Conservation (phyloP, 2,113 vertebrate species). For the Crotalus horridus region DNA sequence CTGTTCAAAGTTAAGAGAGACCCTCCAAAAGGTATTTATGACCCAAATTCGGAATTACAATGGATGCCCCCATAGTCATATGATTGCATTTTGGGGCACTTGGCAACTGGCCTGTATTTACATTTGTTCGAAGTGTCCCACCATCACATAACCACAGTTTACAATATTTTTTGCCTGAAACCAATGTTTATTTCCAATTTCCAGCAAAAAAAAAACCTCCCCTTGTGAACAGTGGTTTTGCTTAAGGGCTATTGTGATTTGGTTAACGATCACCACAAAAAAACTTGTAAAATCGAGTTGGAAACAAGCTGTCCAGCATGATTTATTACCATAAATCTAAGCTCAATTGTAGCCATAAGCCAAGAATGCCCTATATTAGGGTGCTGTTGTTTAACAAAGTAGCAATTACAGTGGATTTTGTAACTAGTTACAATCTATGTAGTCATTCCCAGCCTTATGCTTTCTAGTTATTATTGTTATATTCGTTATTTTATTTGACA, state of each 20-base stretch:
- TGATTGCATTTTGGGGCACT: neutral
- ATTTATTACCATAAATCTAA: neutral
- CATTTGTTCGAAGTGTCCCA: no score
- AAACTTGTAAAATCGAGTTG: neutral
- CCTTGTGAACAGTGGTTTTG: neutral
- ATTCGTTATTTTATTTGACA: neutral
- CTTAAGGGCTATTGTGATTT: neutral
- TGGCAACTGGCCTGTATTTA: no score
- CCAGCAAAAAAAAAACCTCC: neutral
- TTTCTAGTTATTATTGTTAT: neutral
- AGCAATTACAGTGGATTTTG: neutral
- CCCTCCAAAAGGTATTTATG: neutral
- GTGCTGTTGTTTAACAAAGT: neutral
- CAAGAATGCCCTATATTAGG: neutral
- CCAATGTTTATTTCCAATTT: neutral
- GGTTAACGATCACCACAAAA: neutral
- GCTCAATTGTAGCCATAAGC: neutral
- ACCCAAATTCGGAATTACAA: neutral
- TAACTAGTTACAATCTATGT: neutral
- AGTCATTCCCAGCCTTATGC: neutral
- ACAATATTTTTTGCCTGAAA: neutral
- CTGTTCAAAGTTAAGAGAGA: neutral
- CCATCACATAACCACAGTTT: neutral
- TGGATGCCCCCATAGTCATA: neutral
- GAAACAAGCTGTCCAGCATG: neutral